These are phyloP conservation scores for Cyclopterus lumpus DNA, from an alignment of 2,797 vertebrate species.

Conservation along the genomic window DNA sequence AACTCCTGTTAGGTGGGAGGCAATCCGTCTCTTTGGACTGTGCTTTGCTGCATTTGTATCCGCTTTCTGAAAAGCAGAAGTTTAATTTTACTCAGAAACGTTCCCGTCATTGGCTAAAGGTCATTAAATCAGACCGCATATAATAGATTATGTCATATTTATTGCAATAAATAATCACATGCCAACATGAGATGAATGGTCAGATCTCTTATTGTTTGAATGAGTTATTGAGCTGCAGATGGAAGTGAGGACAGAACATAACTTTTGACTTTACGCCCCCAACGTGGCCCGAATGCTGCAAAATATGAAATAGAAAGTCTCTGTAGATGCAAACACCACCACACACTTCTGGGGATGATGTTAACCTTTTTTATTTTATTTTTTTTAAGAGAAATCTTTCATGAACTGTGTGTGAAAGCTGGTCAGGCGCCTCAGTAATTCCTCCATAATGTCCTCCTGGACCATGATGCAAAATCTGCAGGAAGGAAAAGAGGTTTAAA, in stretches of 20 bases:
- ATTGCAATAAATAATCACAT: slow-evolving; percentile 49
- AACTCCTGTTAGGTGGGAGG: not conserved
- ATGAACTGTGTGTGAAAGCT: slow-evolving; percentile 76
- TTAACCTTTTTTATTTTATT: too few species aligned
- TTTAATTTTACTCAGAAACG: slow-evolving; percentile 35
- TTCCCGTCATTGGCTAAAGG: slow-evolving; percentile 1
- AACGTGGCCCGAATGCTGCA: not conserved
- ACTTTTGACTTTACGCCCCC: not conserved
- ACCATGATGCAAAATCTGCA: slow-evolving; percentile 68
- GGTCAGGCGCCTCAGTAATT: slow-evolving; percentile 67
- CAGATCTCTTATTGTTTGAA: not conserved
- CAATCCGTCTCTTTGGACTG: slow-evolving; percentile 37
- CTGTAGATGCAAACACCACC: not conserved
- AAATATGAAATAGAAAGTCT: too few species aligned
- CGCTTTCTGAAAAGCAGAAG: slow-evolving; percentile 54
- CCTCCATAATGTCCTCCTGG: slow-evolving; percentile 52
- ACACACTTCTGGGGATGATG: not conserved
- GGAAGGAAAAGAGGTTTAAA: not conserved
- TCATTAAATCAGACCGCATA: not conserved
- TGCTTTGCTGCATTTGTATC: slow-evolving; percentile 11
- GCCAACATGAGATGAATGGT: not conserved
- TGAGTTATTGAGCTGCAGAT: not conserved
- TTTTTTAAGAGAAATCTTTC: slow-evolving; percentile 61
- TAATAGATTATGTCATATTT: slow-evolving; percentile 3
- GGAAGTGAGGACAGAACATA: not conserved